These are phyloP conservation scores for Dugesia japonica DNA, from an alignment of 2,888 invertebrate genomes.

Conservation along the genomic window DNA sequence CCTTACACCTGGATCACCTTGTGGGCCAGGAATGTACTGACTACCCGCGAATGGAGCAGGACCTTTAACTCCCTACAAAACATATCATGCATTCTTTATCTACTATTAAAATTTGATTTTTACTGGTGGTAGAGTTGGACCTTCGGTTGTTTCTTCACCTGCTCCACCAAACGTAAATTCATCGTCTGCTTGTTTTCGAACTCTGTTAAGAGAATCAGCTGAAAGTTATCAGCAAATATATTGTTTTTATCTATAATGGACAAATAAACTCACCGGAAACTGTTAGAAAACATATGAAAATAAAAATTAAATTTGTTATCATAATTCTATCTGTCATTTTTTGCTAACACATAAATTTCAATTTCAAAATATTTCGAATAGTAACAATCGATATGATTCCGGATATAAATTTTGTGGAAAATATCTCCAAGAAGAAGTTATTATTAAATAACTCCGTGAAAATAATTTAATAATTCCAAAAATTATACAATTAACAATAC, in stretches of 20 bases:
- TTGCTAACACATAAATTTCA: no score
- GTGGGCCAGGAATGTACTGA: not conserved
- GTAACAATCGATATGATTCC: not conserved
- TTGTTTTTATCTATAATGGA: not conserved
- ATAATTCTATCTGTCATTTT: no score
- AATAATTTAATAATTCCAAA: no score
- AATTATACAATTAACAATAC: no score
- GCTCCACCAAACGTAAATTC: conserved; percentile 1
- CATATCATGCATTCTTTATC: no score
- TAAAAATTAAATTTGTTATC: not conserved
- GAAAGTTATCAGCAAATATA: not conserved
- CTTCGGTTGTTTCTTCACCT: not conserved
- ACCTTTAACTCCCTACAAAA: conserved; percentile 12
- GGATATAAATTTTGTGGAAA: no score
- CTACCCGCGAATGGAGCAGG: not conserved
- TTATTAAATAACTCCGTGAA: no score
- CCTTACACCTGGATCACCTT: conserved; percentile 3
- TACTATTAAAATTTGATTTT: no score
- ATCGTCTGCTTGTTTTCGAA: not conserved
- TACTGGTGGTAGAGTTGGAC: not conserved
- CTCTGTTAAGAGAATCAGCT: not conserved
- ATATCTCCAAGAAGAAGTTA: no score
- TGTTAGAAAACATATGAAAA: not conserved
- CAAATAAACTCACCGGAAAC: not conserved
- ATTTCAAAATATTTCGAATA: no score